phyloP scores from a whole-genome alignment of 2,888 invertebrate species.

The Schizaphis graminum region DNA sequence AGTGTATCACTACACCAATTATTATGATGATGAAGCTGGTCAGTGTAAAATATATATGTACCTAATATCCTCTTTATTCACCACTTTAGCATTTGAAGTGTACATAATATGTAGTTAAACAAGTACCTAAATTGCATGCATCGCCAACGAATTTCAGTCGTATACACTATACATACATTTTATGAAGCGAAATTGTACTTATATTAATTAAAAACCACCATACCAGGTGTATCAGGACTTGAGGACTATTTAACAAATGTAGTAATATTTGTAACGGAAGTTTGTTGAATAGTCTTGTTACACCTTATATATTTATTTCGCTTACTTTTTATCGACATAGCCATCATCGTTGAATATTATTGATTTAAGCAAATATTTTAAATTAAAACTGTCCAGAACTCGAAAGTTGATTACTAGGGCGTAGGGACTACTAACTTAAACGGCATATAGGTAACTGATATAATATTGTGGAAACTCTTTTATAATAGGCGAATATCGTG shows the following conservation, averaged over 20 bases:
- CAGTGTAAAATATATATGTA: not conserved
- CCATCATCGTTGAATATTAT: not conserved
- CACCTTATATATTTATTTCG: no score
- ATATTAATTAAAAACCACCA: not conserved
- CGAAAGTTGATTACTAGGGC: not conserved
- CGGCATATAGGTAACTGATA: not conserved
- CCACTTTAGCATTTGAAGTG: not conserved
- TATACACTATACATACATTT: not conserved
- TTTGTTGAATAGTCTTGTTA: no score
- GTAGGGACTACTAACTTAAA: not conserved
- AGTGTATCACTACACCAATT: not conserved
- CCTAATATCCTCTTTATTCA: not conserved
- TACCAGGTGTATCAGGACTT: no score
- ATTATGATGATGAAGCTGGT: not conserved
- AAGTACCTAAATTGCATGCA: not conserved
- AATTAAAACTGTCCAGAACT: not conserved
- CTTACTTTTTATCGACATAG: not conserved
- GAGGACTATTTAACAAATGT: no score
- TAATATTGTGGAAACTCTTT: not conserved
- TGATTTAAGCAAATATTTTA: not conserved
- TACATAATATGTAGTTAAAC: not conserved
- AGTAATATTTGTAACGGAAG: no score
- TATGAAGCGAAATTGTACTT: not conserved
- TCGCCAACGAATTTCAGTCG: not conserved
- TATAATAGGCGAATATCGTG: not conserved